Percentiles rank a stretch among this genome's conserved stretches.
phyloP scores from a whole-genome alignment of 2,113 vertebrate species.

The Calidris pygmaea region DNA sequence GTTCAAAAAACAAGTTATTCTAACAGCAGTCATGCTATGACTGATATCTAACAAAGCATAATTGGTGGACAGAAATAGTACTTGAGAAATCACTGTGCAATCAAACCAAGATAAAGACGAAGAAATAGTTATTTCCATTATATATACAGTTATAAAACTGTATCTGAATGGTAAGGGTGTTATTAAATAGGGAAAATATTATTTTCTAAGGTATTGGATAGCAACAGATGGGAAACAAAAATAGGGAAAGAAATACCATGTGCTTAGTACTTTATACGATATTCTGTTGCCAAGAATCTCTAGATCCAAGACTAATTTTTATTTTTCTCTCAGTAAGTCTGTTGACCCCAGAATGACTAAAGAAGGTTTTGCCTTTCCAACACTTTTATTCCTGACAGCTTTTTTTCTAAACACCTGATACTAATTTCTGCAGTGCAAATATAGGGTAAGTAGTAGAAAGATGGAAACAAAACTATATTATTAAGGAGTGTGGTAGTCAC shows the following conservation, averaged over 20 bases:
- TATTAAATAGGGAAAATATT: neutral
- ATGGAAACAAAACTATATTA: neutral
- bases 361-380: neutral
- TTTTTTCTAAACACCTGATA: neutral
- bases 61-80: neutral
- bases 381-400: neutral
- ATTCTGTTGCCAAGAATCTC: neutral
- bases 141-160: neutral
- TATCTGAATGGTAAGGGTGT: neutral
- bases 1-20: conserved; percentile 5
- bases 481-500: neutral
- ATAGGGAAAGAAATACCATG: neutral
- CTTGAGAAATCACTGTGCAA: neutral
- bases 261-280: neutral
- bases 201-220: neutral
- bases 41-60: neutral
- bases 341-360: neutral
- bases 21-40: conserved; percentile 7
- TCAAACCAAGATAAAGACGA: neutral
- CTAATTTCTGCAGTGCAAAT: neutral
- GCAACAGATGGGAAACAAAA: neutral
- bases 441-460: neutral
- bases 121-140: neutral
- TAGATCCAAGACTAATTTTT: neutral
- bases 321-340: neutral